Conservation (phyloP, 2,888 invertebrate genomes). For the Incurvaria masculella region DNA sequence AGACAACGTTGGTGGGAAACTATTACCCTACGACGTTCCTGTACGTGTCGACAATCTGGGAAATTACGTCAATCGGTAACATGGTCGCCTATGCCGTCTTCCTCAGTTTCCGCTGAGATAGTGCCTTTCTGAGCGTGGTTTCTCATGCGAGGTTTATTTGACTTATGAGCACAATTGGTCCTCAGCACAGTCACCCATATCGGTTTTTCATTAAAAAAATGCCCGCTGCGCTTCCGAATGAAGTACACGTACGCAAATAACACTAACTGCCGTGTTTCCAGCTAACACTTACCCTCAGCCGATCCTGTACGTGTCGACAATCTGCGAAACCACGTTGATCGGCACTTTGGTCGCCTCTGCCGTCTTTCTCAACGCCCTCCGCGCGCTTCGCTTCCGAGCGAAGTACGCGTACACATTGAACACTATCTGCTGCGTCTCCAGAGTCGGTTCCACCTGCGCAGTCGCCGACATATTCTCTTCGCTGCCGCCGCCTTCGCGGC, state of each 20-base stretch:
- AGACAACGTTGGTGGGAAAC: too few relatives aligned
- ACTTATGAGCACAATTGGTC: too few relatives aligned
- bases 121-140: too few relatives aligned
- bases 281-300: not conserved
- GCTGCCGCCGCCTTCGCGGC: constrained; percentile 22
- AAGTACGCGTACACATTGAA: constrained; percentile 51
- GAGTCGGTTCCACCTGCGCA: constrained; percentile 42
- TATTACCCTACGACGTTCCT: too few relatives aligned
- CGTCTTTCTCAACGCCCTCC: constrained; percentile 39
- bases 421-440: constrained; percentile 45
- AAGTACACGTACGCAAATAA: constrained; percentile 49
- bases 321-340: constrained; percentile 44
- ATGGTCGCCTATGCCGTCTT: too few relatives aligned
- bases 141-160: too few relatives aligned
- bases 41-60: too few relatives aligned
- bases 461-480: constrained; percentile 21
- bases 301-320: constrained; percentile 20
- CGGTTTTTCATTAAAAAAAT: too few relatives aligned
- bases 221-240: constrained; percentile 36
- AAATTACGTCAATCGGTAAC: too few relatives aligned
- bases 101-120: constrained; percentile 35
- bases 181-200: too few relatives aligned
- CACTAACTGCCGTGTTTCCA: too few relatives aligned
- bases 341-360: constrained; percentile 48
- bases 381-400: constrained; percentile 38